Evolutionary conservation across 2,888 invertebrate genomes (phyloP).

Genomic region (Apotomis betuletana): DNA sequence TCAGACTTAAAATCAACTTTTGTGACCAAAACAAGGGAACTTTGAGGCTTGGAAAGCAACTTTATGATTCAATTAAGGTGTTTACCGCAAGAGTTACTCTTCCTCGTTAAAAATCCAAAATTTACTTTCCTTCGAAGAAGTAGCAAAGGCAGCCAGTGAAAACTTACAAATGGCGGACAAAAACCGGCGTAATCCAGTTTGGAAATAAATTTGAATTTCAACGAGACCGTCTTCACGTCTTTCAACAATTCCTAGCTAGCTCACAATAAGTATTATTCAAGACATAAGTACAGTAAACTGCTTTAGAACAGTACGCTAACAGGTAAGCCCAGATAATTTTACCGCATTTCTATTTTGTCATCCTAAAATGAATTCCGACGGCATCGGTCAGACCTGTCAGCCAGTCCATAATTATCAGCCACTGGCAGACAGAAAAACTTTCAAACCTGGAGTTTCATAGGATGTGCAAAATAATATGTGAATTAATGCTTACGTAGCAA

Average conservation of each 20-base stretch:
- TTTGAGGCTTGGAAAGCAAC: background rate
- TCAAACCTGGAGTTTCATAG: too few species aligned
- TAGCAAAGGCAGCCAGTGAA: constrained; percentile 7
- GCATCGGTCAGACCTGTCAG: too few species aligned
- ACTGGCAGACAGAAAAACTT: too few species aligned
- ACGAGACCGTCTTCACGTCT: constrained; percentile 27
- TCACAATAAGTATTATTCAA: constrained; percentile 42
- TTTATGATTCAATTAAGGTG: background rate
- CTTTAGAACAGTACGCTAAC: constrained; percentile 8
- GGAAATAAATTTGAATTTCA: constrained; percentile 40
- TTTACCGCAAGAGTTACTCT: background rate
- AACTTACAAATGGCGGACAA: constrained; percentile 27
- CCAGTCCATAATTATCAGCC: too few species aligned
- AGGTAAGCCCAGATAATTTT: background rate
- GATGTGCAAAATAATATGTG: too few species aligned
- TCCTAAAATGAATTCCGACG: too few species aligned
- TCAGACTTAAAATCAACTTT: too few species aligned
- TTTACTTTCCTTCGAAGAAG: background rate
- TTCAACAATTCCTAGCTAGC: constrained; percentile 36
- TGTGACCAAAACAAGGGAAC: background rate
- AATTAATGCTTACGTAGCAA: too few species aligned
- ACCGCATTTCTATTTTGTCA: too few species aligned
- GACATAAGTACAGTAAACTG: constrained; percentile 21
- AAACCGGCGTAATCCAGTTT: constrained; percentile 35
- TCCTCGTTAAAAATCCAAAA: background rate